Conservation (phyloP, 2,113 vertebrate genomes). For the Furnarius figulus region DNA sequence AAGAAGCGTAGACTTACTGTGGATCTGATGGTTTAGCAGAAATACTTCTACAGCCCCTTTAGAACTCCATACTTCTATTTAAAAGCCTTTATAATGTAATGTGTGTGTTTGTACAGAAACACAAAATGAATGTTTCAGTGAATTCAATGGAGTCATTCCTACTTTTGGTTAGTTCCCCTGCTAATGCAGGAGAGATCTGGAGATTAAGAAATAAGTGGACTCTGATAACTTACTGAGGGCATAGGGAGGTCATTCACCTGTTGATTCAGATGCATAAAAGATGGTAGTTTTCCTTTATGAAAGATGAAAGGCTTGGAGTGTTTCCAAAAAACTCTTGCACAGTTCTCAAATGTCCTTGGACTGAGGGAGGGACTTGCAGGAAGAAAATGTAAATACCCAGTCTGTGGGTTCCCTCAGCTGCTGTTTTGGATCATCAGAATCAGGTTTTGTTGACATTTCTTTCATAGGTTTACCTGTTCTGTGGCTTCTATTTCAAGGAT, state of each 20-base stretch:
- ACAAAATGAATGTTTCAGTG: background rate
- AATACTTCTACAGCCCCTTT: background rate
- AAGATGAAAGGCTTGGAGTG: slow-evolving; percentile 17
- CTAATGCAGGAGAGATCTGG: background rate
- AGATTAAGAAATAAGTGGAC: background rate
- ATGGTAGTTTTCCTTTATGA: background rate
- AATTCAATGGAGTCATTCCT: background rate
- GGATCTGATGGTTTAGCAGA: background rate
- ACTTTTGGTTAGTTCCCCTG: slow-evolving; percentile 5
- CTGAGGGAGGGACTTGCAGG: slow-evolving; percentile 29
- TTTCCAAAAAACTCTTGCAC: slow-evolving; percentile 37
- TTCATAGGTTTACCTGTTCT: background rate
- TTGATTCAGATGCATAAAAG: slow-evolving; percentile 14
- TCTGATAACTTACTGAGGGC: background rate
- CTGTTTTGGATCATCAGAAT: slow-evolving; percentile 14
- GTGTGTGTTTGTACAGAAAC: background rate
- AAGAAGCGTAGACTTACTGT: background rate
- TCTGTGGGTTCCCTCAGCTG: background rate
- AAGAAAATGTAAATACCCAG: slow-evolving; percentile 15
- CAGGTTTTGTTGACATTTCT: slow-evolving; percentile 1
- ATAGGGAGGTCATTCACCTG: background rate
- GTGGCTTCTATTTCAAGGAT: slow-evolving; percentile 2
- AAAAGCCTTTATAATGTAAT: slow-evolving; percentile 16
- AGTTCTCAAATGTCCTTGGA: slow-evolving; percentile 52
- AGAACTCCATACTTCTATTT: slow-evolving; percentile 23